These are phyloP conservation scores for Orchestia grillus DNA, from an alignment of 1,140 invertebrate species.

Conservation along the genomic window DNA sequence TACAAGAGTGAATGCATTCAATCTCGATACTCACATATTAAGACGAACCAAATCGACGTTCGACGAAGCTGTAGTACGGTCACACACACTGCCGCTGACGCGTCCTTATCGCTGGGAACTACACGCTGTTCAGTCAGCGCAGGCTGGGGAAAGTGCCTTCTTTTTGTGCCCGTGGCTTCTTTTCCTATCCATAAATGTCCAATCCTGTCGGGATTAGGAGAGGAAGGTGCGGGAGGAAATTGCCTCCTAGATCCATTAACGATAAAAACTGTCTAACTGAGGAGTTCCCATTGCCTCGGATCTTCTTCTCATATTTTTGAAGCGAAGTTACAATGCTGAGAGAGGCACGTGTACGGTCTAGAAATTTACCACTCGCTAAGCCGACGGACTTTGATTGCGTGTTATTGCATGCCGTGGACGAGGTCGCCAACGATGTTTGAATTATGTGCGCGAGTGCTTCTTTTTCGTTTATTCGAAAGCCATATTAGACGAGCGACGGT, in stretches of 20 bases:
- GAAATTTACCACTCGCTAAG: background rate
- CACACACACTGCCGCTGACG: too few relatives aligned
- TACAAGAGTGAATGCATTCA: too few relatives aligned
- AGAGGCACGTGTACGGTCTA: background rate
- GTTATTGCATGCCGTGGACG: background rate
- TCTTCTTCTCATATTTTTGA: constrained; percentile 36
- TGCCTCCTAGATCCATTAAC: constrained; percentile 48
- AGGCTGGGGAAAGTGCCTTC: background rate
- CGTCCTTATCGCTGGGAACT: background rate
- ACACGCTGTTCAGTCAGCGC: background rate
- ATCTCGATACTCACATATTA: background rate
- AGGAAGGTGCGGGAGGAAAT: constrained; percentile 49
- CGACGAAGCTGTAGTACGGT: too few relatives aligned
- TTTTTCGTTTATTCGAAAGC: background rate
- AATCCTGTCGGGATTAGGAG: constrained; percentile 43
- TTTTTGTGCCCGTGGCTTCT: background rate
- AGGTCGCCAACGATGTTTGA: background rate
- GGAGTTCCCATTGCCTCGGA: constrained; percentile 13
- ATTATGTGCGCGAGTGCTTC: background rate
- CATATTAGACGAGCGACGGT: background rate
- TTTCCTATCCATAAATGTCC: constrained; percentile 50
- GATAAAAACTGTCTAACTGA: constrained; percentile 48
- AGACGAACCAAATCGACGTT: background rate
- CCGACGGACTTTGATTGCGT: background rate
- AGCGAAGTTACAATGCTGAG: background rate